A percentile compares a stretch with the other conserved stretches of the same genome.
phyloP scores from a whole-genome alignment of 53 echinoderm and acorn worm genomes.

The Stichopus horrens region DNA sequence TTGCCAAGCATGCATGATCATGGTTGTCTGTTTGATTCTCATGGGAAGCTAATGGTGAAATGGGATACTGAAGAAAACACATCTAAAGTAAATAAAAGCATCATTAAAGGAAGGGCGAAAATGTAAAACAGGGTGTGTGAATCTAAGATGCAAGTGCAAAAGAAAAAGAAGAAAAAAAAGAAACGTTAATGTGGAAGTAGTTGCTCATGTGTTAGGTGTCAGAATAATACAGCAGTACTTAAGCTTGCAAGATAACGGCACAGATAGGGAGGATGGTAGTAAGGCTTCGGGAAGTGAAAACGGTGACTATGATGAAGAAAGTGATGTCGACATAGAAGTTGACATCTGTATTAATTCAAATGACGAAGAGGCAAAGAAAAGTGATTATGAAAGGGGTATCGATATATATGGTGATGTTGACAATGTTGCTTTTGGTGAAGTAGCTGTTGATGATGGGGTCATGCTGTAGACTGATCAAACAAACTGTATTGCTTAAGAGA shows the following conservation, averaged over 20 bases:
- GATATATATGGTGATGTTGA: conserved; percentile 16
- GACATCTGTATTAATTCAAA: not conserved
- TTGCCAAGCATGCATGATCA: too few species aligned
- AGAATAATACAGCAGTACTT: conserved; percentile 13
- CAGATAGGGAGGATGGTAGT: not conserved
- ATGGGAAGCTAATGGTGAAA: too few species aligned
- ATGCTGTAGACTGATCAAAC: too few species aligned
- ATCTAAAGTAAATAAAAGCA: too few species aligned
- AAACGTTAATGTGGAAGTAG: not conserved
- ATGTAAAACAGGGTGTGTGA: too few species aligned
- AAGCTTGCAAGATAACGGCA: not conserved
- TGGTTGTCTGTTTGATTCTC: too few species aligned
- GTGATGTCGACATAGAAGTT: not conserved
- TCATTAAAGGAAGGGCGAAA: too few species aligned
- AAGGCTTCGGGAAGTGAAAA: conserved; percentile 18
- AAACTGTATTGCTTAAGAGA: too few species aligned
- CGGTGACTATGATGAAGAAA: not conserved
- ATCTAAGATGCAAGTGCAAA: too few species aligned
- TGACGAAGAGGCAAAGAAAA: not conserved
- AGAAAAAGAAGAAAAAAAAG: too few species aligned
- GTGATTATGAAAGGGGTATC: not conserved
- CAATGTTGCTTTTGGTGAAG: not conserved
- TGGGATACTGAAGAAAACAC: too few species aligned
- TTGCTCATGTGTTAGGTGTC: not conserved
- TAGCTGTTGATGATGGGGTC: too few species aligned